These are phyloP conservation scores for Tauraco erythrolophus DNA, from an alignment of 2,113 vertebrate genomes.

Conservation along the genomic window DNA sequence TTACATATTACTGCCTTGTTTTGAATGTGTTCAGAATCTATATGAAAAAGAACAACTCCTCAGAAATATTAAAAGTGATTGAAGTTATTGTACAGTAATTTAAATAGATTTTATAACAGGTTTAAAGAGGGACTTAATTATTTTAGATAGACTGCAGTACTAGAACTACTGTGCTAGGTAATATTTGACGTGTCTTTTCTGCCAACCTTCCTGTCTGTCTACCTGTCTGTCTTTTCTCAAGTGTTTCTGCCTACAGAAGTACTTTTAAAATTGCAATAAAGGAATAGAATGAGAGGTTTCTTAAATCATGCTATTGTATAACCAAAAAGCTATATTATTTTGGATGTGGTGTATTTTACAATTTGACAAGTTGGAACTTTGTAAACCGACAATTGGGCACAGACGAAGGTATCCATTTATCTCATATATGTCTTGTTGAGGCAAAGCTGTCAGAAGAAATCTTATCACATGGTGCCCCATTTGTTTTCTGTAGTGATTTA, in stretches of 20 bases:
- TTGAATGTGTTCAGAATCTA: constrained; percentile 17
- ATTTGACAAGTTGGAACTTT: constrained; percentile 84
- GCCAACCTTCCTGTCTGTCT: background rate
- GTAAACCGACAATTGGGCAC: constrained; percentile 84
- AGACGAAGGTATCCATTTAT: constrained; percentile 83
- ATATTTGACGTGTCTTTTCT: background rate
- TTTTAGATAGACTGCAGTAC: background rate
- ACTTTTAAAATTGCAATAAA: constrained; percentile 33
- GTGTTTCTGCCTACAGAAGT: background rate
- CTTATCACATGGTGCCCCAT: constrained; percentile 87
- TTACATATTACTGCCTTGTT: background rate
- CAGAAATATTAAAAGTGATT: background rate
- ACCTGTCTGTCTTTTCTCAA: background rate
- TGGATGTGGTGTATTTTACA: constrained; percentile 79
- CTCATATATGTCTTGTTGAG: constrained; percentile 83
- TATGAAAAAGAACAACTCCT: constrained; percentile 4
- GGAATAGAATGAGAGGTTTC: constrained; percentile 28
- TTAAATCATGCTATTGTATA: constrained; percentile 63
- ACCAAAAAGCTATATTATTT: constrained; percentile 74
- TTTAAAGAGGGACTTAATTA: constrained; percentile 16
- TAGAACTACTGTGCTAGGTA: background rate
- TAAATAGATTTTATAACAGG: constrained; percentile 7
- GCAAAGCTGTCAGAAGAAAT: constrained; percentile 87
- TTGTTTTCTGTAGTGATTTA: constrained; percentile 92
- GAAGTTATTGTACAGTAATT: background rate